Evolutionary conservation across 2,113 vertebrate species (phyloP).

Genomic region (Oplegnathus fasciatus): DNA sequence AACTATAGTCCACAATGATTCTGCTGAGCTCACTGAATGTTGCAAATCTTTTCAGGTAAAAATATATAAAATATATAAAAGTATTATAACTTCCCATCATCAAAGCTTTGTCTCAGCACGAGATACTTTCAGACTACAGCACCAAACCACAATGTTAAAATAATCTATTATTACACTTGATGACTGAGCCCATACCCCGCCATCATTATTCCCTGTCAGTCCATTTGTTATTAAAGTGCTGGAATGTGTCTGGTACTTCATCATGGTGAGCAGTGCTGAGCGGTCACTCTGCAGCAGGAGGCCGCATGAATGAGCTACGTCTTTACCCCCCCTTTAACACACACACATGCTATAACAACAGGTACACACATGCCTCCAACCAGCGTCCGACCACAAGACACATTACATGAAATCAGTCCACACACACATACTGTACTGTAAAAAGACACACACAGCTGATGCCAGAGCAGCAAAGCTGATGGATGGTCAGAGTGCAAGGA

Average conservation of each 20-base stretch:
- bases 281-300: slow-evolving; percentile 81
- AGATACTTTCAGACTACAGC: slow-evolving; percentile 16
- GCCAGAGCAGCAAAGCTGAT: slow-evolving; percentile 2
- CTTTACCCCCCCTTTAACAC: slow-evolving; percentile 34
- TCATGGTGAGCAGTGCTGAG: slow-evolving; percentile 78
- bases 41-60: neutral
- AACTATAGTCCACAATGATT: neutral
- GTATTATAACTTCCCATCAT: neutral
- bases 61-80: too few relatives aligned
- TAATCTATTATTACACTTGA: slow-evolving; percentile 55
- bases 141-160: slow-evolving; percentile 36
- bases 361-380: neutral
- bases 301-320: slow-evolving; percentile 70
- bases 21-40: neutral
- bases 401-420: neutral
- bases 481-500: neutral
- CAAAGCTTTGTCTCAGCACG: slow-evolving; percentile 14
- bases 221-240: slow-evolving; percentile 85
- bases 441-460: neutral
- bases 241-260: slow-evolving; percentile 85
- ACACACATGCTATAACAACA: slow-evolving; percentile 8
- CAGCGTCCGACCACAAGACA: slow-evolving; percentile 15
- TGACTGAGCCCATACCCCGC: slow-evolving; percentile 62
- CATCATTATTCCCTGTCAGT: slow-evolving; percentile 77
- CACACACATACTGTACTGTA: neutral